Conservation (phyloP, 2,113 vertebrate genomes). For the Dromaius novaehollandiae region DNA sequence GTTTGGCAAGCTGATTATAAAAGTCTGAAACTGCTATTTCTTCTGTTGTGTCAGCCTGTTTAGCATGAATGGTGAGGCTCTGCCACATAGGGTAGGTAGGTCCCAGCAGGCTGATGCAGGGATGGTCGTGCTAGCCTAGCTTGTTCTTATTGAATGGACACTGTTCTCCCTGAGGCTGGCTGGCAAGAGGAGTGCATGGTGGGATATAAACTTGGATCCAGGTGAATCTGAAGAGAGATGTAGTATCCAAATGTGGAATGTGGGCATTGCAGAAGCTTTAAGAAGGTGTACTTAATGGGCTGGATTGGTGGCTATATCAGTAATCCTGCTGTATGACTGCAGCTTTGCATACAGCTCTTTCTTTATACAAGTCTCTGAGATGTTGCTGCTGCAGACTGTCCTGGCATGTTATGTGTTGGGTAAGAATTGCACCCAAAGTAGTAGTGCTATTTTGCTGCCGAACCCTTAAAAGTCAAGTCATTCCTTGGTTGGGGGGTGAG, state of each 20-base stretch:
- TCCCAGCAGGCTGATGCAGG: background rate
- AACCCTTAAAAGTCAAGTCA: background rate
- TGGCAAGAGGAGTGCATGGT: background rate
- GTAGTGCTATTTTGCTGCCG: background rate
- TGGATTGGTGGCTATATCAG: background rate
- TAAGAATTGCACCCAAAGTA: background rate
- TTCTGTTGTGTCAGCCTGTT: background rate
- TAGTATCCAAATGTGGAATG: background rate
- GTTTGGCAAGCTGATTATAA: slow-evolving; percentile 35
- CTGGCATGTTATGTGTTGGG: background rate
- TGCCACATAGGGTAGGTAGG: background rate
- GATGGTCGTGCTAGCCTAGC: background rate
- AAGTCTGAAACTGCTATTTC: slow-evolving; percentile 6
- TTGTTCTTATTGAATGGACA: background rate
- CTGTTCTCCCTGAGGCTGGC: background rate
- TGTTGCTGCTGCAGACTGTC: background rate
- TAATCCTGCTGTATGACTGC: background rate
- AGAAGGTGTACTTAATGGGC: background rate
- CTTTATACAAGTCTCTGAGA: background rate
- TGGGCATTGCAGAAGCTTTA: background rate
- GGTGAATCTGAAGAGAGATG: background rate
- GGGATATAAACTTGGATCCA: background rate
- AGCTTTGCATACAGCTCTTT: background rate
- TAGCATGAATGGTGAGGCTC: background rate
- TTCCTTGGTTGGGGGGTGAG: background rate